phyloP scores from a whole-genome alignment of 2,113 vertebrate species.

The Jacana jacana region DNA sequence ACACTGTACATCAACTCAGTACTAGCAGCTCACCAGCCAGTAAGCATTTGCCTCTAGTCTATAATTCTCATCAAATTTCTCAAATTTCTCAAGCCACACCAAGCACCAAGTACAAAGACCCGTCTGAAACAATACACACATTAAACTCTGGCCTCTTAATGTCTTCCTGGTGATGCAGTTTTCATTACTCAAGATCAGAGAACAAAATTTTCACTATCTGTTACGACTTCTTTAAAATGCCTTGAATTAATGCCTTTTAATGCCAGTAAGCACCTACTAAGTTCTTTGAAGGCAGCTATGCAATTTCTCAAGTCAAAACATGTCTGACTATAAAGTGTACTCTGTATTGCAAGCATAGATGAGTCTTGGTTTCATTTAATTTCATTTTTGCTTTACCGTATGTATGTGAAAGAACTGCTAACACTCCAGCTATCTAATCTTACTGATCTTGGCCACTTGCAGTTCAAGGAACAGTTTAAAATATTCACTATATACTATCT shows the following conservation, averaged over 20 bases:
- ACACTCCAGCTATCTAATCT: not conserved
- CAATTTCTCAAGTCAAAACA: not conserved
- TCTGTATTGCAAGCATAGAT: not conserved
- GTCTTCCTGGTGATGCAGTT: not conserved
- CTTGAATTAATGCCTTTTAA: not conserved
- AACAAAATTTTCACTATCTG: not conserved
- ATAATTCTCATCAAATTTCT: not conserved
- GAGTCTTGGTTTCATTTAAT: not conserved
- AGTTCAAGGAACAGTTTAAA: not conserved
- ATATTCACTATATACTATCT: not conserved
- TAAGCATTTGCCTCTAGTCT: not conserved
- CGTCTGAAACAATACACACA: not conserved
- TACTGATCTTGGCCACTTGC: not conserved
- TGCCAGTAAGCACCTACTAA: slow-evolving; percentile 9
- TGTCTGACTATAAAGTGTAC: not conserved
- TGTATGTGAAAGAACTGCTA: not conserved
- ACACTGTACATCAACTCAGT: rapidly evolving
- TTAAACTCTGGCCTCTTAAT: not conserved
- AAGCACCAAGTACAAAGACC: not conserved
- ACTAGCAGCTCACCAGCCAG: not conserved
- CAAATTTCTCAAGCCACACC: not conserved
- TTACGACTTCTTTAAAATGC: not conserved
- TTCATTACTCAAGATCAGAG: not conserved
- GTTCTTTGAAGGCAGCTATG: slow-evolving; percentile 8
- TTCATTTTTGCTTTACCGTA: not conserved